A percentile compares a stretch with the other conserved stretches of the same genome.
These are phyloP conservation scores for Leptatherina wallacei DNA, from an alignment of 2,797 vertebrate species.

Conservation along the genomic window DNA sequence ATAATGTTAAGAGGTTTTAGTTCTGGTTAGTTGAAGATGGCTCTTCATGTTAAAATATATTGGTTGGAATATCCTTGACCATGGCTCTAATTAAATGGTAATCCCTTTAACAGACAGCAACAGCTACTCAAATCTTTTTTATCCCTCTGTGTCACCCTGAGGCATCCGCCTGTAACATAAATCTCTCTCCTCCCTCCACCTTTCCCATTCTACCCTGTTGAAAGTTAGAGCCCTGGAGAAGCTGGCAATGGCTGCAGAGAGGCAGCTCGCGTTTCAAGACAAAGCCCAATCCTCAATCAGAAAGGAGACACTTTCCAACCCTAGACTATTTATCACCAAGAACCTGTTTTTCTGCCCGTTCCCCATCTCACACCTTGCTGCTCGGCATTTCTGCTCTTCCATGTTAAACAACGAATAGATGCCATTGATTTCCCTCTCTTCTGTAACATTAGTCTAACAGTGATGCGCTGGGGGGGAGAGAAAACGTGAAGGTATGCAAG, in stretches of 20 bases:
- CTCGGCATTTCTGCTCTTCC: constrained; percentile 10
- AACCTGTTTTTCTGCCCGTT: constrained; percentile 75
- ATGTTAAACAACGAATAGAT: constrained; percentile 26
- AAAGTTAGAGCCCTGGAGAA: constrained; percentile 69
- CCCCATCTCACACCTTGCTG: constrained; percentile 57
- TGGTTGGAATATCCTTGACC: constrained; percentile 39
- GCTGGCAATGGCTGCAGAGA: constrained; percentile 63
- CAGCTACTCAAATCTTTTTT: constrained; percentile 65
- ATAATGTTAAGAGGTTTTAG: constrained; percentile 6
- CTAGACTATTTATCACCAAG: constrained; percentile 67
- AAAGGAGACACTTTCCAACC: constrained; percentile 77
- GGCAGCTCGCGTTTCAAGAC: constrained; percentile 75
- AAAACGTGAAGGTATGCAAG: constrained; percentile 60
- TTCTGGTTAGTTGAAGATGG: neutral
- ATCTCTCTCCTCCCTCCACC: constrained; percentile 51
- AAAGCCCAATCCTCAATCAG: constrained; percentile 75
- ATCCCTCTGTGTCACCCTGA: constrained; percentile 56
- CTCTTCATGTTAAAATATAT: constrained; percentile 7
- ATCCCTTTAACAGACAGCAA: constrained; percentile 70
- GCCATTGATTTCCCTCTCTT: constrained; percentile 37
- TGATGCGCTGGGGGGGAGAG: constrained; percentile 11
- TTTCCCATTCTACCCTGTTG: constrained; percentile 35
- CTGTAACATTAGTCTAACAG: constrained; percentile 16
- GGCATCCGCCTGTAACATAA: constrained; percentile 74
- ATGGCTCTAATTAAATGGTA: constrained; percentile 58